Percentiles rank a stretch among this genome's conserved stretches.
phyloP scores from a whole-genome alignment of 2,888 invertebrate species.

The Stegana nigrithorax region DNA sequence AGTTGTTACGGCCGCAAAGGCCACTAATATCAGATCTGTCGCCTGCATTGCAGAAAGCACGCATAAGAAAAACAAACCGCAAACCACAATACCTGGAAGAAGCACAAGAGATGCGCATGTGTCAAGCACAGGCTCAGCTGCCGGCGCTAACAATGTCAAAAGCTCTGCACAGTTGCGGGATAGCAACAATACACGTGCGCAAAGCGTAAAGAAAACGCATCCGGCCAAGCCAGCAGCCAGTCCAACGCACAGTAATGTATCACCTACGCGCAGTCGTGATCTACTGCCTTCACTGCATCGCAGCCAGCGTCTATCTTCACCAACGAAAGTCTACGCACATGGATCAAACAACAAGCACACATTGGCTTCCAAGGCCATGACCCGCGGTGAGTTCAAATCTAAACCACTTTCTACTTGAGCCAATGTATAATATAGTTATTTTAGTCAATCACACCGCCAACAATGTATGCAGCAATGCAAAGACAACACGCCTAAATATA shows the following conservation, averaged over 20 bases:
- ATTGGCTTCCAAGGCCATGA: slow-evolving; percentile 25
- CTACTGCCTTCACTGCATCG: background rate
- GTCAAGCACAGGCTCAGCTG: no score
- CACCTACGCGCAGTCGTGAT: background rate
- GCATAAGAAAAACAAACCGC: background rate
- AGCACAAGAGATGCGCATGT: background rate
- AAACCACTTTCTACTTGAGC: background rate
- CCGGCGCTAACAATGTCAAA: background rate
- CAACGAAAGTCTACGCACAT: background rate
- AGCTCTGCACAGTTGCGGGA: background rate
- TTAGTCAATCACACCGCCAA: slow-evolving; percentile 22
- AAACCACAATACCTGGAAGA: background rate
- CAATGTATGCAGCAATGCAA: slow-evolving; percentile 29
- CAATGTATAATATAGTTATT: background rate
- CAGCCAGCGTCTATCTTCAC: background rate
- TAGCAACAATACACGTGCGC: background rate
- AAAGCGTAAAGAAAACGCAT: background rate
- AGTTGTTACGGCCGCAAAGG: background rate
- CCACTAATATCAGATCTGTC: background rate
- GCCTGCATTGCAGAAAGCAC: background rate
- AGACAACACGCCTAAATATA: slow-evolving; percentile 58
- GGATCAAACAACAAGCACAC: slow-evolving; percentile 23
- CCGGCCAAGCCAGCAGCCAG: background rate
- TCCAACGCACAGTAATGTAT: background rate
- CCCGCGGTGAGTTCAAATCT: background rate